Evolutionary conservation across 2,888 invertebrate species (phyloP).

Genomic region (Pemphredon lugubris): DNA sequence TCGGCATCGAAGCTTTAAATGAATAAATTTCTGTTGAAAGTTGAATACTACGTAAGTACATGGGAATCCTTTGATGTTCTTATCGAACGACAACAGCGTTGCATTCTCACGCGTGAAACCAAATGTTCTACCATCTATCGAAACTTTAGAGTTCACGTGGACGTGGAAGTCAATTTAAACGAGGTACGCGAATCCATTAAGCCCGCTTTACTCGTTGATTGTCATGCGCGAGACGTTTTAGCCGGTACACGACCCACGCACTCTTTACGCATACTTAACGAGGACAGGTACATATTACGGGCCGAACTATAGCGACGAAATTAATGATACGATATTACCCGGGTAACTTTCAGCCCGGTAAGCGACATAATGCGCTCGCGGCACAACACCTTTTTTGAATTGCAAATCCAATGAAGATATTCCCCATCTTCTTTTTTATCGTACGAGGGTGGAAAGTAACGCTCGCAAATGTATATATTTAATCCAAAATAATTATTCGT

Average conservation of each 20-base stretch:
- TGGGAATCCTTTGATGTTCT: too few species aligned
- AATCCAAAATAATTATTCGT: too few species aligned
- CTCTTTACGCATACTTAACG: slow-evolving; percentile 61
- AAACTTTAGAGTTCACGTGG: slow-evolving; percentile 38
- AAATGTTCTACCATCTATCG: not conserved
- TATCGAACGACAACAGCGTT: not conserved
- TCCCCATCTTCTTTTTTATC: not conserved
- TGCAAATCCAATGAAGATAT: slow-evolving; percentile 15
- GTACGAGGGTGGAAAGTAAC: not conserved
- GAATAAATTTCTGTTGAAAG: too few species aligned
- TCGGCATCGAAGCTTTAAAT: too few species aligned
- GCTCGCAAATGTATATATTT: not conserved
- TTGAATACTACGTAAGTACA: too few species aligned
- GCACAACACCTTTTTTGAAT: slow-evolving; percentile 20
- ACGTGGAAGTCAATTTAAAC: slow-evolving; percentile 48
- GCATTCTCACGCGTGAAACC: slow-evolving; percentile 12
- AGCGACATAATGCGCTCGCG: not conserved
- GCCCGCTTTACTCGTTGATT: slow-evolving; percentile 52
- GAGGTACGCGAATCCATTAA: slow-evolving; percentile 53
- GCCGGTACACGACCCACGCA: slow-evolving; percentile 61
- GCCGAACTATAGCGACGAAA: slow-evolving; percentile 50
- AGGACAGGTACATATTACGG: slow-evolving; percentile 58
- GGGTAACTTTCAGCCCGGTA: slow-evolving; percentile 8
- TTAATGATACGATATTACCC: slow-evolving; percentile 47
- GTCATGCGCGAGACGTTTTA: slow-evolving; percentile 58